These are phyloP conservation scores for Polyploca ridens DNA, from an alignment of 2,888 invertebrate species.

Conservation along the genomic window DNA sequence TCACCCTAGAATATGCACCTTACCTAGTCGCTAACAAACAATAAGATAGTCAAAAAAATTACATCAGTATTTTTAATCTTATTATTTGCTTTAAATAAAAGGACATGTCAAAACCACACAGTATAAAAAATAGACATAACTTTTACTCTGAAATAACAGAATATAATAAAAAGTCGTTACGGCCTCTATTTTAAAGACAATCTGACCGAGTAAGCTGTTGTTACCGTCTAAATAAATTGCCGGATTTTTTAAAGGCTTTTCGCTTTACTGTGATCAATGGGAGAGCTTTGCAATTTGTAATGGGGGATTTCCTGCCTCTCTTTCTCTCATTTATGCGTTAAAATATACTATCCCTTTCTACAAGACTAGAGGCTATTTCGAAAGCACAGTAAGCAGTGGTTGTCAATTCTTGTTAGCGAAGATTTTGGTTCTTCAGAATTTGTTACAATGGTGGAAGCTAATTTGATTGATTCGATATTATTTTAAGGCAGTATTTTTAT, in stretches of 20 bases:
- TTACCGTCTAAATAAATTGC: slow-evolving; percentile 77
- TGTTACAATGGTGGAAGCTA: slow-evolving; percentile 43
- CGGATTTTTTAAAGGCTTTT: slow-evolving; percentile 78
- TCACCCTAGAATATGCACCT: too few species aligned
- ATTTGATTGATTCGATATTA: slow-evolving; percentile 56
- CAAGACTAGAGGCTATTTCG: slow-evolving; percentile 54
- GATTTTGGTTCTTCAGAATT: slow-evolving; percentile 57
- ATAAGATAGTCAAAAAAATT: too few species aligned
- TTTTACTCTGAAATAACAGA: not conserved
- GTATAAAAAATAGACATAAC: slow-evolving; percentile 19
- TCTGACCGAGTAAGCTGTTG: slow-evolving; percentile 59
- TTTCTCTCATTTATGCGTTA: slow-evolving; percentile 34
- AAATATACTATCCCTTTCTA: slow-evolving; percentile 44
- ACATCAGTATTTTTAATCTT: too few species aligned
- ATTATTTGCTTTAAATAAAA: too few species aligned
- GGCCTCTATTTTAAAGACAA: slow-evolving; percentile 28
- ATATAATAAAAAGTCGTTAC: not conserved
- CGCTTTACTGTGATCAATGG: slow-evolving; percentile 80
- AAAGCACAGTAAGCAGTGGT: slow-evolving; percentile 56
- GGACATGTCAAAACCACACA: not conserved
- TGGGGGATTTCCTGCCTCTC: slow-evolving; percentile 63
- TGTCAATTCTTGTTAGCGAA: slow-evolving; percentile 73
- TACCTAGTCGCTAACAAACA: too few species aligned
- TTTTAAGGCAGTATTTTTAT: slow-evolving; percentile 6
- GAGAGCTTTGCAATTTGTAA: slow-evolving; percentile 75